Base-by-base conservation (phyloP, 2,113 vertebrate species). In the Nothobranchius furzeri region DNA sequence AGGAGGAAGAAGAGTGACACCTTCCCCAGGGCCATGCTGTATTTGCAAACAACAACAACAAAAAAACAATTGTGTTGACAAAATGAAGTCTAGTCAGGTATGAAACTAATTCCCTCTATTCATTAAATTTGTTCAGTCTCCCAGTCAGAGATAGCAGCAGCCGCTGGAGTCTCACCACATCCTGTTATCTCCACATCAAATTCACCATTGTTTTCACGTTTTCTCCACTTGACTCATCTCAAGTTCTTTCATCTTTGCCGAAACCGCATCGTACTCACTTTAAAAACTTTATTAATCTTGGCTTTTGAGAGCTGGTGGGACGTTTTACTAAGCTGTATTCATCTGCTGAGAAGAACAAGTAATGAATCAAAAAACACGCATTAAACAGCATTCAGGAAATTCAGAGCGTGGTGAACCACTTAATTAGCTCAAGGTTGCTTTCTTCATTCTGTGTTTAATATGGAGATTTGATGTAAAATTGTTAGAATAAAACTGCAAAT, bases 141-240 rank as follows among this genome's bases (percentile, higher is more conserved):
- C 52, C 70, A 65, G 73, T 55, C 48, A 37, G 79, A 59, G 20
- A 60, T 60, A 7, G 53, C 80, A 9, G 70, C 52, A 43, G 53
- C 3, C 35, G 58, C 20, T 2, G 49, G 60, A 56, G 60, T 72
- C 53, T 69, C 73, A 46, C 56, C 78, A 54, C 68, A 54, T 74
- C 75, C 84, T 66, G 78, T 83, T 88, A 72, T 82, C 79, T 78
- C 55, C 68, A 68, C 75, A 68, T 88, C 86, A 70, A 43, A 70
- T 73, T 68, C 78, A 71, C 62, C 13, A 78, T 53, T 25, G 60
- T 65, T 77, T 70, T 79, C 71, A 52, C 80, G 69, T 85, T 70
- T 69, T 68, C 78, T 79, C 62, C 78, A 68, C 73, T 86, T 63
- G 67, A 83, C 64, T 75, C 68, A 12, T 64, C 70, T 73, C 68